Evolutionary conservation across 2,113 vertebrate genomes (phyloP).

Genomic region (Gorilla gorilla): DNA sequence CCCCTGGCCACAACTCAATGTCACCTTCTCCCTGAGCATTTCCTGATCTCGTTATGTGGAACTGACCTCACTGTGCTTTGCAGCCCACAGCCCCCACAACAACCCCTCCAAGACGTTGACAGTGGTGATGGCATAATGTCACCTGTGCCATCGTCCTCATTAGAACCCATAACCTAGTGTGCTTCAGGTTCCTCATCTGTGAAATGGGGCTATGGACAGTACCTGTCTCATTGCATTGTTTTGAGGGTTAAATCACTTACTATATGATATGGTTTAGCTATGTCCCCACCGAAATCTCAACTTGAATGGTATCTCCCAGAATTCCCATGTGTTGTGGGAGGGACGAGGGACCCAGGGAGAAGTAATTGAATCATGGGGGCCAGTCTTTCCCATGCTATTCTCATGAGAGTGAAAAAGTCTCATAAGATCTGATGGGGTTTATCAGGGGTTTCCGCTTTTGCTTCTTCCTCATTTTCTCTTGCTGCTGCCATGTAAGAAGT

Average conservation of each 20-base stretch:
- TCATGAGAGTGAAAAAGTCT: too few relatives aligned
- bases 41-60: background rate
- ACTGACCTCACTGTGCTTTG: accelerated
- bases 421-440: too few relatives aligned
- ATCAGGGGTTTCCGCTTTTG: too few relatives aligned
- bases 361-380: too few relatives aligned
- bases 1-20: accelerated
- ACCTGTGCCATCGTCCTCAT: accelerated
- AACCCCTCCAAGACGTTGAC: accelerated
- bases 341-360: too few relatives aligned
- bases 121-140: accelerated
- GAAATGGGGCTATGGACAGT: accelerated
- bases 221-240: background rate
- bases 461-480: too few relatives aligned
- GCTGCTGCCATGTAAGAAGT: too few relatives aligned
- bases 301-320: too few relatives aligned
- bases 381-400: too few relatives aligned
- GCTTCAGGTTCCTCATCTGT: background rate
- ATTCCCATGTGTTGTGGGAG: too few relatives aligned
- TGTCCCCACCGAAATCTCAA: too few relatives aligned
- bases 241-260: background rate
- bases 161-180: background rate
- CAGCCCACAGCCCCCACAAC: background rate
- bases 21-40: background rate
- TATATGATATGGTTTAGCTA: too few relatives aligned